Conservation (phyloP, 2,888 invertebrate species). For the Erynnis tages region DNA sequence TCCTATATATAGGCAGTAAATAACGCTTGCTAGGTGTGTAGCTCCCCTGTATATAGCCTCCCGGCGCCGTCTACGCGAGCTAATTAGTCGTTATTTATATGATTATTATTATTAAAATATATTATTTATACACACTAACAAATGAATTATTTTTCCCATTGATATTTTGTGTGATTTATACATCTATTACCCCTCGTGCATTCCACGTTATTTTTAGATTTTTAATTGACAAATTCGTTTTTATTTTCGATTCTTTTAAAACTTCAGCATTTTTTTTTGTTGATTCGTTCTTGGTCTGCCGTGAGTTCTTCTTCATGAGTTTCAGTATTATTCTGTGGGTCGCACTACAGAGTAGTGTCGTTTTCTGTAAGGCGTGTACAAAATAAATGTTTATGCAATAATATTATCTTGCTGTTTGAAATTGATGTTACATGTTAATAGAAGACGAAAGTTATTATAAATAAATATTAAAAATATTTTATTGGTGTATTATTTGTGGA, state of each 20-base stretch:
- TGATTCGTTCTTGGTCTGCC: constrained; percentile 33
- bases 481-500: constrained; percentile 14
- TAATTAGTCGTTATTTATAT: constrained; percentile 58
- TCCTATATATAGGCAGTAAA: constrained; percentile 33
- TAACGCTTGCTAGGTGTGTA: constrained; percentile 1
- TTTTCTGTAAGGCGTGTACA: constrained; percentile 46
- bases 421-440: constrained; percentile 61
- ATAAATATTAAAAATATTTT: constrained; percentile 42
- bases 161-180: constrained; percentile 50
- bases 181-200: constrained; percentile 64
- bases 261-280: constrained; percentile 30
- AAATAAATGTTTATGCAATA: constrained; percentile 52
- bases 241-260: constrained; percentile 36
- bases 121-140: constrained; percentile 60
- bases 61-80: constrained; percentile 28
- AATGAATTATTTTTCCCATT: constrained; percentile 53
- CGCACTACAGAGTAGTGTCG: constrained; percentile 28
- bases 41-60: constrained; percentile 42
- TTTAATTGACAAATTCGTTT: constrained; percentile 37
- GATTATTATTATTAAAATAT: constrained; percentile 44
- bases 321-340: constrained; percentile 51
- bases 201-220: constrained; percentile 68
- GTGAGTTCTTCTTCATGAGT: constrained; percentile 42
- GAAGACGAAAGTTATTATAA: constrained; percentile 64
- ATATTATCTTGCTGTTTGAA: constrained; percentile 61